phyloP scores from a whole-genome alignment of 2,113 vertebrate genomes.

The Tursiops truncatus region DNA sequence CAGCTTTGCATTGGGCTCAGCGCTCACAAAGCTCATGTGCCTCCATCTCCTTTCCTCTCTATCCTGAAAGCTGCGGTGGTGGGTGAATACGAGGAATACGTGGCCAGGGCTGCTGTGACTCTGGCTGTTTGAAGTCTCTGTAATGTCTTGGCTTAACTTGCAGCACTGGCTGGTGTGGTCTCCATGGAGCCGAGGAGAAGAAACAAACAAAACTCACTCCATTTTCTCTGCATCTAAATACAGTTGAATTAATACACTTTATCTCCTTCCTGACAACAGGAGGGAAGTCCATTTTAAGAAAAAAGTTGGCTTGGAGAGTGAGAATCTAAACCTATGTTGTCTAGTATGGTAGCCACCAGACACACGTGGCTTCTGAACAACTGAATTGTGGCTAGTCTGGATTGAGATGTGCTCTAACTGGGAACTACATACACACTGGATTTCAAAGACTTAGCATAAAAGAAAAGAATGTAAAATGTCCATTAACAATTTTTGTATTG shows the following conservation, averaged over 20 bases:
- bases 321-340: not conserved
- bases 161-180: not conserved
- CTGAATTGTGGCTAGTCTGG: not conserved
- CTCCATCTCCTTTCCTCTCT: not conserved
- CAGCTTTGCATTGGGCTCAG: not conserved
- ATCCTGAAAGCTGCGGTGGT: too few relatives aligned
- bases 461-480: not conserved
- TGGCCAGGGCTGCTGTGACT: not conserved
- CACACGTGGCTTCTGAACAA: not conserved
- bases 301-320: not conserved
- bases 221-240: not conserved
- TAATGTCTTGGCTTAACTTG: not conserved
- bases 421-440: not conserved
- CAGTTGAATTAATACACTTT: not conserved
- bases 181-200: not conserved
- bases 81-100: not conserved
- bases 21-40: not conserved
- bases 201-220: not conserved
- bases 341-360: not conserved
- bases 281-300: not conserved
- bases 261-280: not conserved
- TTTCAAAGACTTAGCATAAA: not conserved
- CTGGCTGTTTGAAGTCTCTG: not conserved
- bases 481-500: not conserved
- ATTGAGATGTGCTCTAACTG: not conserved